A percentile compares a stretch with the other conserved stretches of the same genome.
phyloP scores from a whole-genome alignment of 2,888 invertebrate genomes.

The Stenichneumon culpator region DNA sequence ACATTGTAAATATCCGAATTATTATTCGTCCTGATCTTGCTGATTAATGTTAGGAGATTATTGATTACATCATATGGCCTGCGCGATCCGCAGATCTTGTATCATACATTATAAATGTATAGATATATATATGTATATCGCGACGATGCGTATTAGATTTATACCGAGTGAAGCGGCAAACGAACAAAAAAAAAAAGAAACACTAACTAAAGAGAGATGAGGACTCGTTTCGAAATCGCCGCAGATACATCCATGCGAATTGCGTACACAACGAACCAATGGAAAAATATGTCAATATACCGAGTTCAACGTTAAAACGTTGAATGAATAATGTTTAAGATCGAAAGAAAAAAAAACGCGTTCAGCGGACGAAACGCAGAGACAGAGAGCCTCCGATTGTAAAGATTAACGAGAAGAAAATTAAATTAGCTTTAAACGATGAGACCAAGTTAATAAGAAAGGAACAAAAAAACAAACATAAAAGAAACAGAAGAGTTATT shows the following conservation, averaged over 20 bases:
- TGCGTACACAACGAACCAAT: conserved; percentile 50
- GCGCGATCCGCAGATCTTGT: conserved; percentile 28
- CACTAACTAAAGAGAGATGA: not conserved
- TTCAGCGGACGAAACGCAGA: conserved; percentile 42
- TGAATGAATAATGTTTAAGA: conserved; percentile 40
- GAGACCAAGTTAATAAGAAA: conserved; percentile 74
- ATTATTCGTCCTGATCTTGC: not conserved
- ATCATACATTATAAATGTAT: conserved; percentile 37
- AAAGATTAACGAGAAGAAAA: conserved; percentile 20
- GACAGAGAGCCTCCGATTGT: conserved; percentile 55
- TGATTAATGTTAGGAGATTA: not conserved
- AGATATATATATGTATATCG: conserved; percentile 14
- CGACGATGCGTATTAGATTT: conserved; percentile 33
- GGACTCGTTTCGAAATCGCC: conserved; percentile 20
- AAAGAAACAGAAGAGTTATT: conserved; percentile 69
- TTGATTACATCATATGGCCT: conserved; percentile 12
- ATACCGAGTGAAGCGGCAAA: conserved; percentile 15
- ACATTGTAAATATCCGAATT: conserved; percentile 44
- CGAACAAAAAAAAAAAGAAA: conserved; percentile 10
- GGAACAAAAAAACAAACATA: conserved; percentile 8
- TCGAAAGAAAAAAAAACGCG: not conserved
- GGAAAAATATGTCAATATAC: conserved; percentile 54
- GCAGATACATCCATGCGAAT: conserved; percentile 13
- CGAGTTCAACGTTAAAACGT: conserved; percentile 23
- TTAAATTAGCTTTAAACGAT: conserved; percentile 75